phyloP scores from a whole-genome alignment of 2,888 invertebrate species.

The Agrotis clavis region DNA sequence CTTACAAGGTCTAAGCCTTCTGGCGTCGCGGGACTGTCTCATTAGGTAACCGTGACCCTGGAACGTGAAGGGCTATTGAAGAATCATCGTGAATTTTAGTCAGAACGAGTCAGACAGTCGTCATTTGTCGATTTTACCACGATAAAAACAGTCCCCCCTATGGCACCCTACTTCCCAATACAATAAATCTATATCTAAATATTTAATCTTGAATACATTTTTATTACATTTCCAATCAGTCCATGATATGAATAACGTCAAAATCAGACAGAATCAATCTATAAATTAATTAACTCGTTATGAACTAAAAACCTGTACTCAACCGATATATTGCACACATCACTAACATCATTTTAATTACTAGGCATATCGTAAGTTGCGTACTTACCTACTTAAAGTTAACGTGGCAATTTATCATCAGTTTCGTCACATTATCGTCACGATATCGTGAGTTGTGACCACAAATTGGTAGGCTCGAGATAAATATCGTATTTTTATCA shows the following conservation, averaged over 20 bases:
- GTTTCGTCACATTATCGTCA: constrained; percentile 45
- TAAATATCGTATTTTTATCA: not conserved
- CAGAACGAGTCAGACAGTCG: too few relatives aligned
- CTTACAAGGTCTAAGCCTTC: too few relatives aligned
- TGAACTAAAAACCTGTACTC: not conserved
- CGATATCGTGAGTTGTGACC: constrained; percentile 48
- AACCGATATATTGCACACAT: constrained; percentile 6
- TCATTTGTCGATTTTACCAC: too few relatives aligned
- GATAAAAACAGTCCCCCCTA: too few relatives aligned
- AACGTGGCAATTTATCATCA: constrained; percentile 33
- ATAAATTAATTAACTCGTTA: not conserved
- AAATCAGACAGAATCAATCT: not conserved
- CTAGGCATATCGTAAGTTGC: constrained; percentile 9
- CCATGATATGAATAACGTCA: not conserved
- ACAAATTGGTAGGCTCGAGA: constrained; percentile 10
- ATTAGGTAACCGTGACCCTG: too few relatives aligned
- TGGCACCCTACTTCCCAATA: too few relatives aligned
- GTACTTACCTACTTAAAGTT: constrained; percentile 15
- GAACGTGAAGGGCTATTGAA: too few relatives aligned
- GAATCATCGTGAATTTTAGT: too few relatives aligned
- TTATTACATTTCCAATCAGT: too few relatives aligned
- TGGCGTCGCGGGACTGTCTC: too few relatives aligned
- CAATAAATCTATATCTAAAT: too few relatives aligned
- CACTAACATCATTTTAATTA: not conserved
- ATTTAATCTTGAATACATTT: too few relatives aligned